Base-by-base conservation (phyloP, 2,797 vertebrate genomes). In the Enteromius anoplus region DNA sequence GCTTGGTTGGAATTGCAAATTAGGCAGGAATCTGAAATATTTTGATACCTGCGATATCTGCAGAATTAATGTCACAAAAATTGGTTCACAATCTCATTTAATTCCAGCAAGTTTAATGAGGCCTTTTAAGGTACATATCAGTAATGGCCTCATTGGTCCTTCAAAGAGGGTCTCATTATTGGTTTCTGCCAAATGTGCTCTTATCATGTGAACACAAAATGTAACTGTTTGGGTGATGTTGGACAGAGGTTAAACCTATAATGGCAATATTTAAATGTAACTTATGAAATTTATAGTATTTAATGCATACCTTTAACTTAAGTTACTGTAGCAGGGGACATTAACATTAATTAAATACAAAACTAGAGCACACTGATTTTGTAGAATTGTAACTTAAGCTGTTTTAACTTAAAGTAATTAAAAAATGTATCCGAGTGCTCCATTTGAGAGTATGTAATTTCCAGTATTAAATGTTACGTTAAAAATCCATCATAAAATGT, bases 161-260 rank as follows among this genome's bases (percentile, higher is more conserved):
- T 75, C 70, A 64, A 53, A 77, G 68, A 55, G 37, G 68, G 51
- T 15, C 62, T 84, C 29, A 86, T 87, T 86, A 84, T 75, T 80
- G 42, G 72, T 87, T 87, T 68, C 81, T 82, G 73, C 19, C 40
- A 64, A 68, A 62, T 23, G 21, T 87, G 55, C 70, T 47, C 69
- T 87, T 88, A 86, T 91, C 88, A 89, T 81, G 23, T 81, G 62
- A 87, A 84, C 65, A 51, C 72, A 89, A 72, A 87, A 72, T 80
- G 86, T 77, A 49, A 68, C 47, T 42, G 64, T 62, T 86, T 45
- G 81, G 86, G 19, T 81, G 62, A 80, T 80, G 83, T 86, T 90
- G 40, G 55, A 55, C 70, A 64, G 55, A 64, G 58, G 58, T 72
- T 83, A 88, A 66, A 83, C 49, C 58, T 80, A 26, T 49, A 72